Conservation (phyloP, 53 echinoderm and acorn worm species). For the Actinopyga echinites region DNA sequence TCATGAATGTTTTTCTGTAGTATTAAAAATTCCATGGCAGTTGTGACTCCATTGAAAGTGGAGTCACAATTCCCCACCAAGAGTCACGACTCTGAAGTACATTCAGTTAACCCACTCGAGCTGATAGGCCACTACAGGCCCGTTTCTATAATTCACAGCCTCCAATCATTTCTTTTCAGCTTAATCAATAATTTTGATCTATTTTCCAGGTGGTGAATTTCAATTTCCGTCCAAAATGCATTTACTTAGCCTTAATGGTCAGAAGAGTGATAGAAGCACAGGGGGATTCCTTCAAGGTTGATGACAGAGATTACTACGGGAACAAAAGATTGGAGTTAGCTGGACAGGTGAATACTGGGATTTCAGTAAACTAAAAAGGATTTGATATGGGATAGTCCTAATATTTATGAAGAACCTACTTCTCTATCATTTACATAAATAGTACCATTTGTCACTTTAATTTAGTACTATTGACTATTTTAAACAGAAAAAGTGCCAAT, state of each 20-base stretch:
- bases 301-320: slow-evolving; percentile 99
- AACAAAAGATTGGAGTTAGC: slow-evolving; percentile 97
- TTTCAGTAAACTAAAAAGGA: not conserved
- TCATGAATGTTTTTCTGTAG: too few species aligned
- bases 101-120: too few species aligned
- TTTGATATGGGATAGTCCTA: not conserved
- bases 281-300: slow-evolving; percentile 81
- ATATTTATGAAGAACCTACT: not conserved
- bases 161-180: too few species aligned
- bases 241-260: slow-evolving; percentile 94
- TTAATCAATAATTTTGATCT: too few species aligned
- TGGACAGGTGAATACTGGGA: slow-evolving; percentile 81
- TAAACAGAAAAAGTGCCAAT: too few species aligned
- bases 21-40: too few species aligned
- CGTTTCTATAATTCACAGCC: too few species aligned
- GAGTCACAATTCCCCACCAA: too few species aligned
- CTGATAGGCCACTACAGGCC: too few species aligned
- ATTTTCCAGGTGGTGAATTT: slow-evolving; percentile 74
- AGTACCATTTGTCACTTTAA: not conserved
- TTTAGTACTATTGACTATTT: too few species aligned
- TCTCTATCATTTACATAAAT: not conserved
- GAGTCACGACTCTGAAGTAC: too few species aligned
- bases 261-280: slow-evolving; percentile 91
- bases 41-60: too few species aligned
- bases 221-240: slow-evolving; percentile 88